phyloP scores from a whole-genome alignment of 2,113 vertebrate genomes.

The Myotis brandtii region DNA sequence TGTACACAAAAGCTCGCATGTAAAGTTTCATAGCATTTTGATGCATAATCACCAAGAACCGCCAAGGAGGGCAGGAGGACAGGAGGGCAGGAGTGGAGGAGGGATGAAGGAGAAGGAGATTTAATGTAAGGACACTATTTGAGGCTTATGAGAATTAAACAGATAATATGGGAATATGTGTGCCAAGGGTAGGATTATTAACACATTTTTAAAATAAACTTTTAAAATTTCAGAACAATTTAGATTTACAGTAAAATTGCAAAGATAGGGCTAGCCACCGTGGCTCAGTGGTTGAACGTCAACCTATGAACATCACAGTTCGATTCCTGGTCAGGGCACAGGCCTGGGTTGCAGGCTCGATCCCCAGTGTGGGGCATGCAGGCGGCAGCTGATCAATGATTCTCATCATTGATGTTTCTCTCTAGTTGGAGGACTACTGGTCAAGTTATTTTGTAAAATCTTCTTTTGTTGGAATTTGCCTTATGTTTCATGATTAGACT shows the following conservation, averaged over 20 bases:
- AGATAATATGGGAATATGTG: background rate
- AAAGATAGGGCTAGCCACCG: background rate
- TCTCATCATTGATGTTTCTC: too few relatives aligned
- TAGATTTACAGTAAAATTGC: background rate
- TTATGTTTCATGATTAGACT: background rate
- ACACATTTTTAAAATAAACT: background rate
- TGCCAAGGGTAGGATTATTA: background rate
- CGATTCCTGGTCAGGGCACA: too few relatives aligned
- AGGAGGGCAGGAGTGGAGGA: background rate
- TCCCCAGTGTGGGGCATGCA: too few relatives aligned
- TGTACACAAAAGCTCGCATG: background rate
- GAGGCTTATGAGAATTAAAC: background rate
- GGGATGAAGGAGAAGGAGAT: background rate
- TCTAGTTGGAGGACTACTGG: background rate
- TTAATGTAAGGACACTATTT: background rate
- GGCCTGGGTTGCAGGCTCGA: too few relatives aligned
- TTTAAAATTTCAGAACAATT: background rate
- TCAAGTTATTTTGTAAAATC: background rate
- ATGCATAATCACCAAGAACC: background rate
- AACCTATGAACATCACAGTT: too few relatives aligned
- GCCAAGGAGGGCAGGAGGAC: background rate
- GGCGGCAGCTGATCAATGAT: too few relatives aligned
- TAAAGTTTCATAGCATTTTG: background rate
- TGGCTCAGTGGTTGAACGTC: too few relatives aligned
- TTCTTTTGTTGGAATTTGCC: background rate